Percentiles rank a stretch among this genome's conserved stretches.
phyloP scores from a whole-genome alignment of 2,797 vertebrate genomes.

The Brotula barbata region DNA sequence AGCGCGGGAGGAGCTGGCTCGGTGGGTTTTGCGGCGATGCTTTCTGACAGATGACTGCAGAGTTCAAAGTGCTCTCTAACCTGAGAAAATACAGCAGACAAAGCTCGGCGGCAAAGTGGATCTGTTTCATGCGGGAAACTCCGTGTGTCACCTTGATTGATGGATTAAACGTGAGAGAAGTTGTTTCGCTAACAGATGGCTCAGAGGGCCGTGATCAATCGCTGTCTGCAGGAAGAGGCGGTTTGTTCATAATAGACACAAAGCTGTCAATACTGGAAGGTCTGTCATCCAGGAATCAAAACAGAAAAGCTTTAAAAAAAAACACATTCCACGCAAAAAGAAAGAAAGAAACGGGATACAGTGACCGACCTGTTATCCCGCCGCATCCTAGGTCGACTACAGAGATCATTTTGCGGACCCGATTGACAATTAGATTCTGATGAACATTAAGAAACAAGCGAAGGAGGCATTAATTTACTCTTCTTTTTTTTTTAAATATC shows the following conservation, averaged over 20 bases:
- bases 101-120: slow-evolving; percentile 18
- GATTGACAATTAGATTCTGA: too few species aligned
- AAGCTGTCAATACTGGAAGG: slow-evolving; percentile 54
- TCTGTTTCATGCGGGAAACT: slow-evolving; percentile 31
- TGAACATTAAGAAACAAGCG: too few species aligned
- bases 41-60: slow-evolving; percentile 16
- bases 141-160: slow-evolving; percentile 55
- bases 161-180: slow-evolving; percentile 53
- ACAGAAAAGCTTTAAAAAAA: too few species aligned
- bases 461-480: too few species aligned
- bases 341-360: too few species aligned
- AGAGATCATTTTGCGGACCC: too few species aligned
- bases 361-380: too few species aligned
- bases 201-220: slow-evolving; percentile 53
- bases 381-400: too few species aligned
- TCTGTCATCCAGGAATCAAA: slow-evolving; percentile 43
- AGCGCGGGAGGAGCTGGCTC: slow-evolving; percentile 30
- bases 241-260: slow-evolving; percentile 60
- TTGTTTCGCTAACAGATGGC: slow-evolving; percentile 61
- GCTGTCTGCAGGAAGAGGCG: slow-evolving; percentile 60
- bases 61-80: slow-evolving; percentile 13
- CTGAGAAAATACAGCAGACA: slow-evolving; percentile 16
- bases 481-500: too few species aligned
- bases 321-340: background rate
- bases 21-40: slow-evolving; percentile 6